Percentiles rank a stretch among this genome's conserved stretches.
Evolutionary conservation across 2,797 vertebrate genomes (phyloP).

Genomic region (Momotus momota): DNA sequence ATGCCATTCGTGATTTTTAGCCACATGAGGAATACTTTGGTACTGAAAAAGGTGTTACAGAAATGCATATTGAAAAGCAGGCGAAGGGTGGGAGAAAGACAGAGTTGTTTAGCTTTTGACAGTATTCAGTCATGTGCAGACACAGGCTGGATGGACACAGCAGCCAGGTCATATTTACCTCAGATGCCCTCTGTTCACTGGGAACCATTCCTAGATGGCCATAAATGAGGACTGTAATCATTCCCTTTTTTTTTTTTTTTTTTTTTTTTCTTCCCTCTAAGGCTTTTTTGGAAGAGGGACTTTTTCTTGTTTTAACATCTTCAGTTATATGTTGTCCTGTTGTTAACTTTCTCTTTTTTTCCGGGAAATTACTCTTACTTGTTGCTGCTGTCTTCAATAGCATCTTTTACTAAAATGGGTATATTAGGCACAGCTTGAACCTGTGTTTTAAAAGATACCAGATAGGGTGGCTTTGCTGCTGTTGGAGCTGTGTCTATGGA

Average conservation of each 20-base stretch:
- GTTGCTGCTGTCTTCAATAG: neutral
- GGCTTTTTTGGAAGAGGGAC: constrained; percentile 53
- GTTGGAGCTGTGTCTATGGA: neutral
- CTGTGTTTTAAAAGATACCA: neutral
- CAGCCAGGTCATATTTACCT: constrained; percentile 67
- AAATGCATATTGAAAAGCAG: neutral
- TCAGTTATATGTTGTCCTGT: constrained; percentile 10
- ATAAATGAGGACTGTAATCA: constrained; percentile 54
- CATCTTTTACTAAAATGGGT: neutral
- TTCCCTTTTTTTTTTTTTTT: neutral
- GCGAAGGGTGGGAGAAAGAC: constrained; percentile 5
- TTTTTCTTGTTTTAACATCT: constrained; percentile 50
- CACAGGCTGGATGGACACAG: constrained; percentile 14
- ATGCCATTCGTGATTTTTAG: neutral
- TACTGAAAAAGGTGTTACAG: neutral
- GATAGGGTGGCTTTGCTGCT: neutral
- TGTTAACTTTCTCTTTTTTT: constrained; percentile 41
- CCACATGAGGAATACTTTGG: neutral
- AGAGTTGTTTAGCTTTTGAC: constrained; percentile 56
- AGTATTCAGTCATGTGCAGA: constrained; percentile 51
- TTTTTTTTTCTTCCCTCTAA: neutral
- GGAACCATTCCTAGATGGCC: constrained; percentile 64
- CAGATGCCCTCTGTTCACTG: constrained; percentile 59
- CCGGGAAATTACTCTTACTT: neutral
- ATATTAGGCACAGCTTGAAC: neutral